Percentiles rank a stretch among this genome's conserved stretches.
Conservation (phyloP, 2,113 vertebrate genomes). For the Spea multiplicata region DNA sequence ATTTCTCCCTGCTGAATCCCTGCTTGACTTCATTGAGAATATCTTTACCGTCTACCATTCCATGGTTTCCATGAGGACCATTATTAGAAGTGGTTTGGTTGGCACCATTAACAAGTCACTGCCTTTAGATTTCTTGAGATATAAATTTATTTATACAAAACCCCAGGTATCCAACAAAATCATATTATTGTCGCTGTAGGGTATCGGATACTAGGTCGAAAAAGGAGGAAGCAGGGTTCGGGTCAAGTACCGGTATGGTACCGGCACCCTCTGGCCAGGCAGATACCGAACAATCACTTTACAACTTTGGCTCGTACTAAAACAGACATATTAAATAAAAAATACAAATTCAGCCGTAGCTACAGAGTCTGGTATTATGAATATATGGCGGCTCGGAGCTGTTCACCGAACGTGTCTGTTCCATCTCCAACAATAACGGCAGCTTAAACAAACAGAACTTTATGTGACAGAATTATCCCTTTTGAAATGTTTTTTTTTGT, state of each 20-base stretch:
- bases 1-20: no score
- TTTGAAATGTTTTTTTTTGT: no score
- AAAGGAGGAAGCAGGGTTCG: neutral
- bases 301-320: neutral
- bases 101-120: no score
- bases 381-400: neutral
- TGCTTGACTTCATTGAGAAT: no score
- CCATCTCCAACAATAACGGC: slow-evolving; percentile 21
- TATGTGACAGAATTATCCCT: slow-evolving; percentile 49
- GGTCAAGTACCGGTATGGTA: neutral
- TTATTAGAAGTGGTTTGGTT: no score
- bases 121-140: no score
- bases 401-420: slow-evolving; percentile 9
- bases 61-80: no score
- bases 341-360: neutral
- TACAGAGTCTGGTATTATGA: neutral
- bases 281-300: neutral
- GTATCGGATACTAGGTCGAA: neutral
- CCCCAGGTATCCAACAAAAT: no score
- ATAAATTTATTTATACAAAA: no score
- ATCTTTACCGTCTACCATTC: no score
- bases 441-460: slow-evolving; percentile 46
- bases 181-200: neutral
- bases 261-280: neutral
- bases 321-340: slow-evolving; percentile 3